Percentiles rank a stretch among this genome's conserved stretches.
These are phyloP conservation scores for Electrona antarctica DNA, from an alignment of 2,113 vertebrate species.

Conservation along the genomic window DNA sequence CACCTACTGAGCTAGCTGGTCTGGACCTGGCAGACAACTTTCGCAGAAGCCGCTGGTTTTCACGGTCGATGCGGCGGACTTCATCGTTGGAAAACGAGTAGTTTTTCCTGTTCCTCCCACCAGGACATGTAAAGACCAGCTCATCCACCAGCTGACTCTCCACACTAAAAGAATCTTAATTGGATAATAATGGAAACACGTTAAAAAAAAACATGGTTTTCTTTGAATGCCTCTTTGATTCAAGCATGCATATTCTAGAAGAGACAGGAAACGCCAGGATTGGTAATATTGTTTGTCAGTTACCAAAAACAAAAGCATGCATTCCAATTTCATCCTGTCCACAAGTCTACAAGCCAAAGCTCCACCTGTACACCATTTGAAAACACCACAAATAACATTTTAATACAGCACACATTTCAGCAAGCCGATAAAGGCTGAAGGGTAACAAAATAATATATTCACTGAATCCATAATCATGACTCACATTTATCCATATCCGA, in stretches of 20 bases:
- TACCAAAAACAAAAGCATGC: not conserved
- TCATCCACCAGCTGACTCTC: constrained; percentile 66
- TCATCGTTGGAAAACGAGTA: constrained; percentile 90
- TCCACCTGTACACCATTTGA: too few species aligned
- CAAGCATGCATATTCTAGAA: not conserved
- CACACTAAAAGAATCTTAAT: constrained; percentile 82
- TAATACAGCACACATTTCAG: not conserved
- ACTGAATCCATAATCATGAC: constrained; percentile 15
- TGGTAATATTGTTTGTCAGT: not conserved
- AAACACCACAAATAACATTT: too few species aligned
- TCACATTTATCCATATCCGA: constrained; percentile 52
- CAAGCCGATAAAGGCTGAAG: not conserved
- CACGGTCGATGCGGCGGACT: constrained; percentile 86
- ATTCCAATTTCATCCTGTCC: not conserved
- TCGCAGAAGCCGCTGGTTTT: constrained; percentile 90
- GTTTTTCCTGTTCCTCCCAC: constrained; percentile 81
- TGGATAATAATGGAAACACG: too few species aligned
- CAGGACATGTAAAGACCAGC: constrained; percentile 68
- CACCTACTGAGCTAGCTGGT: constrained; percentile 49
- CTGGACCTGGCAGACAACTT: constrained; percentile 80
- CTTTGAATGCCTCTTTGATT: not conserved
- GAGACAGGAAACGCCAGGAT: not conserved
- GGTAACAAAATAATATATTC: not conserved
- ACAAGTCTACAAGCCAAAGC: too few species aligned
- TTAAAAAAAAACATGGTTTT: constrained; percentile 1